A percentile compares a stretch with the other conserved stretches of the same genome.
These are phyloP conservation scores for Syrrhaptes paradoxus DNA, from an alignment of 2,113 vertebrate genomes.

Conservation along the genomic window DNA sequence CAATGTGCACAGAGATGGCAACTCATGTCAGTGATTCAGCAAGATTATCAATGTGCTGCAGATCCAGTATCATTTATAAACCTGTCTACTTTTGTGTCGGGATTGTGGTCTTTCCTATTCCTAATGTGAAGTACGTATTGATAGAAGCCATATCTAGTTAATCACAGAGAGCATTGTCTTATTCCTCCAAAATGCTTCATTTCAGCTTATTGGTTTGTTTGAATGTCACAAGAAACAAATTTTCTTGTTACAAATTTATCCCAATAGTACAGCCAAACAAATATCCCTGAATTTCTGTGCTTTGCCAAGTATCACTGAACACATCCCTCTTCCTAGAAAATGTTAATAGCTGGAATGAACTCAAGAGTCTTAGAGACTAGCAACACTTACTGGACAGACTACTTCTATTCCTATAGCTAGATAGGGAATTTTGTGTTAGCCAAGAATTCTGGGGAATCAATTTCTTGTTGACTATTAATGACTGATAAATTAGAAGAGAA, in stretches of 20 bases:
- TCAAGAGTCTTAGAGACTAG: neutral
- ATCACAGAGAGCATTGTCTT: neutral
- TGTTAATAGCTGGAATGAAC: neutral
- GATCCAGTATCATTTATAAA: neutral
- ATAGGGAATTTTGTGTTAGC: neutral
- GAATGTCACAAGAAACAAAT: neutral
- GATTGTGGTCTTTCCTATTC: neutral
- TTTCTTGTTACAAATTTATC: constrained; percentile 23
- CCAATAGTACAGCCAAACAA: neutral
- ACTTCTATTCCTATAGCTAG: neutral
- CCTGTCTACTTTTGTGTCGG: neutral
- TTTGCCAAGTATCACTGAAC: neutral
- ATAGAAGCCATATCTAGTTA: neutral
- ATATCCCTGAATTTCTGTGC: neutral
- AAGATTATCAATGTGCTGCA: neutral
- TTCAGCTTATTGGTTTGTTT: neutral
- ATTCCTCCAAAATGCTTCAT: neutral
- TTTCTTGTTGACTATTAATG: neutral
- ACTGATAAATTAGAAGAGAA: neutral
- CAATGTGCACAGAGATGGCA: neutral
- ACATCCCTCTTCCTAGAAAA: neutral
- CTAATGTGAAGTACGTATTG: neutral
- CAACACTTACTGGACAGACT: neutral
- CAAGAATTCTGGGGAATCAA: neutral
- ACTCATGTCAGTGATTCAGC: neutral